Base-by-base conservation (phyloP, 2,113 vertebrate species). In the Strix uralensis region DNA sequence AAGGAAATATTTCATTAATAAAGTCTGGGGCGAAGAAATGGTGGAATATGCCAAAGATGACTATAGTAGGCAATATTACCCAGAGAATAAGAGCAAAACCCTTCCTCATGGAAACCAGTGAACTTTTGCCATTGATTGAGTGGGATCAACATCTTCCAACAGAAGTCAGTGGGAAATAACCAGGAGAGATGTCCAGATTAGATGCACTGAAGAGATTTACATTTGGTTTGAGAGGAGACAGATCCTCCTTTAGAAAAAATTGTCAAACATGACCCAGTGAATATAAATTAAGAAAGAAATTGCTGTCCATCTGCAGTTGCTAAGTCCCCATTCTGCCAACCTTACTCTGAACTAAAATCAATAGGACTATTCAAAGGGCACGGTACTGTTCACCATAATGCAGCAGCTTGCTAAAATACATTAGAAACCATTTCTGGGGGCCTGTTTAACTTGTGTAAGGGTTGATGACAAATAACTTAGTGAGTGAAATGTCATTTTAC, bases 351-450 rank as follows among this genome's bases (percentile, higher is more conserved):
- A 85, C 38, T 89, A 91, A 96, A 96, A 95, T 97, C 91, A 95
- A 96, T 92, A 91, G 96, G 92, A 95, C 81, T 82, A 69, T 70
- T 91, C 73, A 95, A 85, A 96, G 88, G 91, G 89, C 92, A 94
- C 73, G 67, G 23, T 62, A 55, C 70, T 92, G 58, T 84, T 95
- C 74, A 74, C 57, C 70, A 30, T 77, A 92, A 81, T 63, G 84
- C 92, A 94, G 88, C 70, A 70, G 71, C 84, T 95, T 94, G 91
- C 84, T 94, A 81, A 88, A 95, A 91, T 58, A 59, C 23, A 52
- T 95, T n/a, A 73, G 62, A 70, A 95, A 77, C n/a, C 1, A 2
- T 80, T 96, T 70, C 42, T 73, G 46, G 34, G 59, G 29, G 3
- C n/a, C 36, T 51, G 8, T 77, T 91, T 66, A 88, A 85, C 44